phyloP scores from a whole-genome alignment of 2,113 vertebrate genomes.

The Struthidea cinerea region DNA sequence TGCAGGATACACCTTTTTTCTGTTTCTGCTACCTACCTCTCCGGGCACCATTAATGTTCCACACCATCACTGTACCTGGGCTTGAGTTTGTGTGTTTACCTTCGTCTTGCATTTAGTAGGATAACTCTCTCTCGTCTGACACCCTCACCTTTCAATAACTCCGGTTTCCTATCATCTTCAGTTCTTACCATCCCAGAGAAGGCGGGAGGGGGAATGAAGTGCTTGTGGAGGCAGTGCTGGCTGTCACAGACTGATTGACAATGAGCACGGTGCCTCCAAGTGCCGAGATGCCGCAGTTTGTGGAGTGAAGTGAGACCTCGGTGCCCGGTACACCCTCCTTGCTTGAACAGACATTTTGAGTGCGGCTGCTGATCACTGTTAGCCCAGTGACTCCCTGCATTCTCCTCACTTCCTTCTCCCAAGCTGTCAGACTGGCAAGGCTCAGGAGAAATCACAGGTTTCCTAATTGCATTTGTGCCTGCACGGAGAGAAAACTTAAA shows the following conservation, averaged over 20 bases:
- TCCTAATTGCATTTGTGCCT: conserved; percentile 54
- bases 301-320: conserved; percentile 6
- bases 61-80: not conserved
- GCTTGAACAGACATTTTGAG: conserved; percentile 41
- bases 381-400: conserved; percentile 21
- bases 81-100: not conserved
- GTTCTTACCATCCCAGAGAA: not conserved
- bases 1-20: not conserved
- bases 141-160: not conserved
- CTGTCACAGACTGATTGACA: conserved; percentile 52
- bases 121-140: not conserved
- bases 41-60: not conserved
- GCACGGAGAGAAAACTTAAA: conserved; percentile 23
- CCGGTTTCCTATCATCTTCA: not conserved
- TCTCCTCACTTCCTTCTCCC: conserved; percentile 40
- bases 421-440: conserved; percentile 53
- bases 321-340: not conserved
- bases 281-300: not conserved
- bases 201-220: not conserved
- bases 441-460: conserved; percentile 61
- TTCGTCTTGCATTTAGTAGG: not conserved
- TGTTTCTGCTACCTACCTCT: not conserved
- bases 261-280: not conserved
- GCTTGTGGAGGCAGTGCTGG: not conserved
- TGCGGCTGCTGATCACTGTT: not conserved